Percentiles rank a stretch among this genome's conserved stretches.
Evolutionary conservation across 2,113 vertebrate genomes (phyloP).

Genomic region (Heloderma charlesbogerti): DNA sequence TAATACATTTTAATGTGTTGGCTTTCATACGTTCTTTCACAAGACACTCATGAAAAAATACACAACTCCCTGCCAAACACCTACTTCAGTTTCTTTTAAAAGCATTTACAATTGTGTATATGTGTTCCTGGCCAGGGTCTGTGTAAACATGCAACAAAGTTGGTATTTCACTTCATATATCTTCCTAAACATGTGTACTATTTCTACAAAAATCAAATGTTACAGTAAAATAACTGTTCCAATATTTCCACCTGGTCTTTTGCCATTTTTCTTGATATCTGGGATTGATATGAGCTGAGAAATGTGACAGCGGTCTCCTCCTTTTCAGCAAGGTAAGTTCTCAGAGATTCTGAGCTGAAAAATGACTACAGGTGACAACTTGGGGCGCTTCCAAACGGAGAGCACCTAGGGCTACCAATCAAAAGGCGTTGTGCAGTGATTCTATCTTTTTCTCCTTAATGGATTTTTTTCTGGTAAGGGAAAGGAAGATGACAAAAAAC

Average conservation of each 20-base stretch:
- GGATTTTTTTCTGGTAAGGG: no score
- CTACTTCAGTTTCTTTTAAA: neutral
- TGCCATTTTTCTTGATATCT: neutral
- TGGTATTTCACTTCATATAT: neutral
- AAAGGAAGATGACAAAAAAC: no score
- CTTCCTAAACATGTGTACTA: neutral
- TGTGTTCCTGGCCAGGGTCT: neutral
- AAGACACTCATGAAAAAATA: slow-evolving; percentile 36
- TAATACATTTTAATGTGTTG: slow-evolving; percentile 33
- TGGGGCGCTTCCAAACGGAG: no score
- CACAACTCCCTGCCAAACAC: neutral
- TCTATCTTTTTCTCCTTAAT: no score
- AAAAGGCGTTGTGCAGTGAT: no score
- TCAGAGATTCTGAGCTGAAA: neutral
- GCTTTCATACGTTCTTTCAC: slow-evolving; percentile 16
- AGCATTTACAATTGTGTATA: neutral
- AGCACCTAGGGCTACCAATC: no score
- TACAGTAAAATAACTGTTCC: neutral
- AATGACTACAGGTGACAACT: no score
- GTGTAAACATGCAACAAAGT: neutral
- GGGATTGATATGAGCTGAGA: neutral
- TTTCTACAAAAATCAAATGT: neutral
- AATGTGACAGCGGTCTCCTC: neutral
- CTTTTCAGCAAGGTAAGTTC: neutral
- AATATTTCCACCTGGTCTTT: neutral